Evolutionary conservation across 2,113 vertebrate genomes (phyloP).

Genomic region (Ibidorhyncha struthersii): DNA sequence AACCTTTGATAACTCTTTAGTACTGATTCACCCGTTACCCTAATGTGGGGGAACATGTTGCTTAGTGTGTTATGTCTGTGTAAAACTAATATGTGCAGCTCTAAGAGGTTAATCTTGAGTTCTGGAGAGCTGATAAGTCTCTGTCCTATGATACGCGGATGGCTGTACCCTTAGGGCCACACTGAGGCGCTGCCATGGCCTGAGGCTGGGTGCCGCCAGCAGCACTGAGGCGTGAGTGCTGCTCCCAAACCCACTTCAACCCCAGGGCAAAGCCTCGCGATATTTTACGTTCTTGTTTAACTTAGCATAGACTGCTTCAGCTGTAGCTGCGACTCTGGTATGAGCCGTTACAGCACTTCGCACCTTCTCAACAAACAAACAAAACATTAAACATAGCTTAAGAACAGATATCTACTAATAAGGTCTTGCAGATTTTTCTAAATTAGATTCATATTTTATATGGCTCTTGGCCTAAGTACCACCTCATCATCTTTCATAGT

Average conservation of each 20-base stretch:
- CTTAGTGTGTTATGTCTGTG: background rate
- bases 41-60: background rate
- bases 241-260: background rate
- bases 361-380: background rate
- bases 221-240: background rate
- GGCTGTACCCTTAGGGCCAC: background rate
- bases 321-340: background rate
- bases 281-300: background rate
- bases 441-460: background rate
- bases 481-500: background rate
- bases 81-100: background rate
- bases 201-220: background rate
- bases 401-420: background rate
- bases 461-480: background rate
- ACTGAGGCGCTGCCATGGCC: fast-evolving
- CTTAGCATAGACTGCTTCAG: background rate
- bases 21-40: fast-evolving
- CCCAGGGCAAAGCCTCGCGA: background rate
- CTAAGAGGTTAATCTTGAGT: background rate
- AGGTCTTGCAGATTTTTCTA: background rate
- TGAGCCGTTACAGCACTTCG: background rate
- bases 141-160: fast-evolving
- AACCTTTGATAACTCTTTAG: background rate
- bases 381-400: background rate
- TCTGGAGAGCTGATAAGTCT: background rate